Base-by-base conservation (phyloP, 2,888 invertebrate species). In the Hyposoter dolosus region DNA sequence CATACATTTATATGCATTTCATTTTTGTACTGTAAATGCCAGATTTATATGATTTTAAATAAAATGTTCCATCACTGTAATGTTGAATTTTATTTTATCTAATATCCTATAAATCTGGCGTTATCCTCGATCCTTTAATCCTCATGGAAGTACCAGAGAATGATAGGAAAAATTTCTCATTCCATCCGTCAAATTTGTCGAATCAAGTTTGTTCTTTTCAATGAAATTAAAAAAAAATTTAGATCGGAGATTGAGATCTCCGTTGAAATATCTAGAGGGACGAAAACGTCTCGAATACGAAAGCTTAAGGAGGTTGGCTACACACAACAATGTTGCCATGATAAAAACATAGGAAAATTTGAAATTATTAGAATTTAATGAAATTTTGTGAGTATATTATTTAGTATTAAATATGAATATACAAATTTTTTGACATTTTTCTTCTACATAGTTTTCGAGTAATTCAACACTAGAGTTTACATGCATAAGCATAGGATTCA, bases 31-130 rank as follows among this genome's bases (percentile, higher is more conserved):
- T 92, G 90, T 91, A 89, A 90, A 88, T 90, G 92, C 93, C 93
- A 93, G 93, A 93, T 93, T 93, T 93, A 93, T 93, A 93, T 87
- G 92, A 93, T 92, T 75, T 91, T 92, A 88, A 93, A 93, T 93
- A 93, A 93, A 90, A 90, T 88, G 86, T 90, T 90, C 90, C 88
- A 85, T 72, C 47, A 84, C 76, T 71, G 87, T 83, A 89, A 83
- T 85, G 82, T 88, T 83, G 85, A 74, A 78, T 69, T 88, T 89
- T 87, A 87, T 87, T 90, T 90, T 89, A 89, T 91, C 87, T 90
- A 90, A 91, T 85, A 84, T 93, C 92, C 92, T 93, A 93, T 93
- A 93, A 93, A 93, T 93, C 93, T 93, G 93, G 93, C 91, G 69
- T 72, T 85, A 71, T 83, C 81, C 82, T 83, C 74, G 68, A 32